Conservation (phyloP, 2,113 vertebrate genomes). For the Mirounga angustirostris region DNA sequence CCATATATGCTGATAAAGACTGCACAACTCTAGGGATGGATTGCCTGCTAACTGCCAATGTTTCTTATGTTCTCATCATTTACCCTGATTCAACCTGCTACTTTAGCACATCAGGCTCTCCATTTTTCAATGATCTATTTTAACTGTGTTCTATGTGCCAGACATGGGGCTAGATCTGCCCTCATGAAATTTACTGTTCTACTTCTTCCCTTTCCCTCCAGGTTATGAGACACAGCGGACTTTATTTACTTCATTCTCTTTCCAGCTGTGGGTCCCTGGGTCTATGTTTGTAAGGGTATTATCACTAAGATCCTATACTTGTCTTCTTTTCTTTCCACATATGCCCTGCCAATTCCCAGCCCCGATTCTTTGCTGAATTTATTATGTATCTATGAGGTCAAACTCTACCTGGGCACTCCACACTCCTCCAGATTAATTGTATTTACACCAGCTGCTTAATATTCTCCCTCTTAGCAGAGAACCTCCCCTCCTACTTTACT, state of each 20-base stretch:
- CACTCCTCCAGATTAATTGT: not conserved
- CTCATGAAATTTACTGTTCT: not conserved
- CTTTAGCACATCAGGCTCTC: not conserved
- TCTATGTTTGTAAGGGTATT: not conserved
- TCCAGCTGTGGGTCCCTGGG: not conserved
- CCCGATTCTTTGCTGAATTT: slow-evolving; percentile 3
- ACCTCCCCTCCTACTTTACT: not conserved
- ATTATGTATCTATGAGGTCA: not conserved
- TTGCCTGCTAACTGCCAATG: not conserved
- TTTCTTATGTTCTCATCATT: not conserved
- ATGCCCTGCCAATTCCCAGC: not conserved
- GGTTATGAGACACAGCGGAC: not conserved
- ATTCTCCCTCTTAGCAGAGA: not conserved
- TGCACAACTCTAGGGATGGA: not conserved
- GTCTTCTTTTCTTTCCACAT: not conserved
- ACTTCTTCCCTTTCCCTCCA: not conserved
- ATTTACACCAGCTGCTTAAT: not conserved
- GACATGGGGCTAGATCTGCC: not conserved
- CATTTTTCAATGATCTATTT: not conserved
- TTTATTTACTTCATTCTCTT: not conserved
- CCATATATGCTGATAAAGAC: not conserved
- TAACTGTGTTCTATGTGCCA: not conserved
- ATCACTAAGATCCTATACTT: not conserved
- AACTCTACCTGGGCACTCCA: not conserved
- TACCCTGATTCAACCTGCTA: not conserved